Evolutionary conservation across 2,888 invertebrate genomes (phyloP).

Genomic region (Aradus depressus): DNA sequence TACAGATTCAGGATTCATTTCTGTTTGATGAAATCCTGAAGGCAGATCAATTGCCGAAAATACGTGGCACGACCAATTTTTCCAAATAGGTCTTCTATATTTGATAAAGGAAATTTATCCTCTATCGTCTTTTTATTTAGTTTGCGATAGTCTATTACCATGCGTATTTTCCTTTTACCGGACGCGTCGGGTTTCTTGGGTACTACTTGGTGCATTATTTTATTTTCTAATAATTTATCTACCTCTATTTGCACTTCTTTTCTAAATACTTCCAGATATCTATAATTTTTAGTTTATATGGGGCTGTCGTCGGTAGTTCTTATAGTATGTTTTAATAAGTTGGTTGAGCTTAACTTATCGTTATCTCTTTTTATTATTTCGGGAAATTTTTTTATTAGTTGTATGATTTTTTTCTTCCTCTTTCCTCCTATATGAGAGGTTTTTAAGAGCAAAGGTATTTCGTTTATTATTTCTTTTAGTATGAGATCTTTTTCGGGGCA

Average conservation of each 20-base stretch:
- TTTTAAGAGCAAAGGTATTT: too few relatives aligned
- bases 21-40: slow-evolving; percentile 15
- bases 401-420: too few relatives aligned
- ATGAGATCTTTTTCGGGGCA: too few relatives aligned
- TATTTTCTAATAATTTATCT: slow-evolving; percentile 17
- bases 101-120: slow-evolving; percentile 18
- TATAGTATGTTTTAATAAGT: slow-evolving; percentile 16
- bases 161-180: slow-evolving; percentile 13
- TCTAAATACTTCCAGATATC: slow-evolving; percentile 17
- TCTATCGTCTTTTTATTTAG: slow-evolving; percentile 17
- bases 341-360: slow-evolving; percentile 9
- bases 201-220: too few relatives aligned
- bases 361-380: slow-evolving; percentile 17
- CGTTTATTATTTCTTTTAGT: too few relatives aligned
- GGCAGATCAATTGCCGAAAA: slow-evolving; percentile 10
- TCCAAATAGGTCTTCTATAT: slow-evolving; percentile 17
- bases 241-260: slow-evolving; percentile 18
- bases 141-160: slow-evolving; percentile 18
- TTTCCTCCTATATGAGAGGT: too few relatives aligned
- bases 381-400: too few relatives aligned
- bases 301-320: slow-evolving; percentile 14
- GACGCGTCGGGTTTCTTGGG: slow-evolving; percentile 18
- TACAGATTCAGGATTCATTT: slow-evolving; percentile 11
- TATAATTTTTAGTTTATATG: slow-evolving; percentile 18
- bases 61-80: slow-evolving; percentile 19